These are phyloP conservation scores for Microplitis mediator DNA, from an alignment of 1,140 invertebrate species.

Conservation along the genomic window DNA sequence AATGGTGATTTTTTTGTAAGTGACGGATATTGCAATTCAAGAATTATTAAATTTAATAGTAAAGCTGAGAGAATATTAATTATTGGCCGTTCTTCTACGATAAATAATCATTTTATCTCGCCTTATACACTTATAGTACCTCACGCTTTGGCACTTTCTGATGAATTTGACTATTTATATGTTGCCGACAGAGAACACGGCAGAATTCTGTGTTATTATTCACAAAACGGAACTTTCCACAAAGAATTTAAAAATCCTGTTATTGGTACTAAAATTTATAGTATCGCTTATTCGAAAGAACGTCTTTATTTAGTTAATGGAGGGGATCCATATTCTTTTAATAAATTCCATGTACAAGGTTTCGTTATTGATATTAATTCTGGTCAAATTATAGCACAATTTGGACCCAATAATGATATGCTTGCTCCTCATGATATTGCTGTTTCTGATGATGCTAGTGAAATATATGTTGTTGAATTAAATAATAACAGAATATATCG, in stretches of 20 bases:
- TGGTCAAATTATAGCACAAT: constrained; percentile 66
- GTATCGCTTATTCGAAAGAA: constrained; percentile 70
- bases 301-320: constrained; percentile 57
- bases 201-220: constrained; percentile 79
- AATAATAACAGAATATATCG: constrained; percentile 69
- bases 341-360: constrained; percentile 63
- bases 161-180: constrained; percentile 76
- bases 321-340: constrained; percentile 24
- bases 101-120: constrained; percentile 49
- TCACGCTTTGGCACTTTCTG: constrained; percentile 81
- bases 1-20: constrained; percentile 91
- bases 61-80: constrained; percentile 72
- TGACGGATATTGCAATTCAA: constrained; percentile 93
- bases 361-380: constrained; percentile 71
- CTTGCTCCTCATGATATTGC: constrained; percentile 78
- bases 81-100: constrained; percentile 66
- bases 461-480: constrained; percentile 78
- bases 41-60: constrained; percentile 83
- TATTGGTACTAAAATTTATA: constrained; percentile 72
- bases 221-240: constrained; percentile 69
- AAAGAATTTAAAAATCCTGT: constrained; percentile 65
- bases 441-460: constrained; percentile 69
- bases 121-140: constrained; percentile 75
- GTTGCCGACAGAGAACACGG: constrained; percentile 92
- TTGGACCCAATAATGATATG: constrained; percentile 68